Evolutionary conservation across 2,113 vertebrate genomes (phyloP).

Genomic region (Cyprinodon brontotheroides): DNA sequence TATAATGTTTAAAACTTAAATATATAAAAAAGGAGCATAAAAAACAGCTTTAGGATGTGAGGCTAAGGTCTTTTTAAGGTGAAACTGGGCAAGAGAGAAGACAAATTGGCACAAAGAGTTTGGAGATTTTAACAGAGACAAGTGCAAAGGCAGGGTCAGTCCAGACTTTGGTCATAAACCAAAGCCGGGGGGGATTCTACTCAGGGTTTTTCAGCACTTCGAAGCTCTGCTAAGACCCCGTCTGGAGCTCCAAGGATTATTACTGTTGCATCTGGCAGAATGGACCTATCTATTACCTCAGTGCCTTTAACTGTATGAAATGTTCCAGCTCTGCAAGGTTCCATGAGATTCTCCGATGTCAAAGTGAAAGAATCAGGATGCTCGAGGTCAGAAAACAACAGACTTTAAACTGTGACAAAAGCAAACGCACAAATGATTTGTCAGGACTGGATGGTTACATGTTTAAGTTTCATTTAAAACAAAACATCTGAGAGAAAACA

Average conservation of each 20-base stretch:
- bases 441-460: slow-evolving; percentile 29
- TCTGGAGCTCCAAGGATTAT: slow-evolving; percentile 59
- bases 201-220: slow-evolving; percentile 51
- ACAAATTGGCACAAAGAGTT: slow-evolving; percentile 57
- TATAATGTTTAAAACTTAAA: slow-evolving; percentile 43
- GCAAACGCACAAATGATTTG: slow-evolving; percentile 36
- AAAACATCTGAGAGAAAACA: slow-evolving; percentile 45
- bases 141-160: slow-evolving; percentile 62
- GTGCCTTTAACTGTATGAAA: slow-evolving; percentile 63
- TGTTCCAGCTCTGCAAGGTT: slow-evolving; percentile 55
- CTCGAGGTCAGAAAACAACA: slow-evolving; percentile 26
- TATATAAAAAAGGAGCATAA: not conserved
- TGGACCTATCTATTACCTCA: slow-evolving; percentile 66
- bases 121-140: slow-evolving; percentile 70
- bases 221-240: slow-evolving; percentile 61
- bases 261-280: slow-evolving; percentile 67
- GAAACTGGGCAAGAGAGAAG: slow-evolving; percentile 51
- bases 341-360: slow-evolving; percentile 27
- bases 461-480: slow-evolving; percentile 30
- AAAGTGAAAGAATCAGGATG: slow-evolving; percentile 45
- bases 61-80: slow-evolving; percentile 27
- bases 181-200: slow-evolving; percentile 61
- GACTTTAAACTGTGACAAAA: slow-evolving; percentile 15
- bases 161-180: slow-evolving; percentile 66
- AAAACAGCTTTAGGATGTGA: slow-evolving; percentile 41